Conservation (phyloP, 2,113 vertebrate genomes). For the Malurus cyaneus region DNA sequence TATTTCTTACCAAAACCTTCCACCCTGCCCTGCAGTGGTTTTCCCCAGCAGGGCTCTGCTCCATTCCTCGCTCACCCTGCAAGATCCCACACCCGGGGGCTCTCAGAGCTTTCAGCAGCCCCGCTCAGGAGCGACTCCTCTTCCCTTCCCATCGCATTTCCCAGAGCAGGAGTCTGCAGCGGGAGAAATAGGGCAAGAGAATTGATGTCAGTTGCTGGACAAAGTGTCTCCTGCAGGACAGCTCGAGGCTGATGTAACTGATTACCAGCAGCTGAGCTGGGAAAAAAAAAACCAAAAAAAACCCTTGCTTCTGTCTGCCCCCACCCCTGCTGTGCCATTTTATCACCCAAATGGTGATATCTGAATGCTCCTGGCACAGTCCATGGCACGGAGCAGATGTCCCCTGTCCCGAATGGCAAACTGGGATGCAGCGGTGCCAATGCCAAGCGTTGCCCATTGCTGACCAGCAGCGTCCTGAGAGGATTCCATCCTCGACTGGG, state of each 20-base stretch:
- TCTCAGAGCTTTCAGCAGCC: not conserved
- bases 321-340: not conserved
- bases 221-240: not conserved
- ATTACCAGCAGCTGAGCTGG: not conserved
- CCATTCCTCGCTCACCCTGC: not conserved
- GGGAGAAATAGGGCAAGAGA: too few species aligned
- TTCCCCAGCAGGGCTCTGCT: not conserved
- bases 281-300: too few species aligned
- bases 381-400: accelerated
- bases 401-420: not conserved
- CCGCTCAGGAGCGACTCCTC: not conserved
- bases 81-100: not conserved
- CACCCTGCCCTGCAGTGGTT: not conserved
- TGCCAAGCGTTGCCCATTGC: not conserved
- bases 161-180: not conserved
- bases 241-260: not conserved
- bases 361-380: not conserved
- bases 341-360: not conserved
- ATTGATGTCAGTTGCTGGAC: too few species aligned
- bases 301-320: not conserved
- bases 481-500: accelerated
- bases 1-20: not conserved
- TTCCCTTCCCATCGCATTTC: not conserved
- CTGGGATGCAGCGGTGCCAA: not conserved
- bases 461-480: not conserved